Evolutionary conservation across 2,888 invertebrate species (phyloP), one percentile per base, ranked within the genome.

Genomic region (Dolichomitus sp.): DNA sequence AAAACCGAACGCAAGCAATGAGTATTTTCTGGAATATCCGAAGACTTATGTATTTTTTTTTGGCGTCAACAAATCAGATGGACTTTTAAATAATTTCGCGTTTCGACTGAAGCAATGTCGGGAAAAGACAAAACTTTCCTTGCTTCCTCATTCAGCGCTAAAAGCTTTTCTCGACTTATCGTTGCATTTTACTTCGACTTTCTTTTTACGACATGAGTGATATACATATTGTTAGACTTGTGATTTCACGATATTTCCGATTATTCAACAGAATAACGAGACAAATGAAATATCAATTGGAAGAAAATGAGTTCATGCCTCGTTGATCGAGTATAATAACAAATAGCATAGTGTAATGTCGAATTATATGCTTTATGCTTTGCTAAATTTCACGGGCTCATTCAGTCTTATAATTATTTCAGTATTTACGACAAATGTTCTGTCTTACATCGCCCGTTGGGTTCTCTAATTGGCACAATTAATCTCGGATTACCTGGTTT

Each of bases 291-390:
- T 48, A 48, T 33, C 48, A 40, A 69, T 19, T 30, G 19, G 40
- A 54, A 9, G 11, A 17, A 14, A 48, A 72, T 33, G 42, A 65
- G 63, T 65, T 40, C 52, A 40, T 19, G 54, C 42, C 57, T 75
- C 33, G 75, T 66, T 54, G 54, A 66, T 65, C 75, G 66, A 75
- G 75, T 54, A 42, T 54, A 27, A 65, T 42, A 27, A 73, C 33
- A 4, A 57, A 48, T 63, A 50, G 37, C 23, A 11, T 61, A 37
- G 33, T 63, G 45, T 65, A 65, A 40, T 48, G 52, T 63, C 63
- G 52, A 65, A 52, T 61, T 50, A n/a, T 45, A 59, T 17, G 37
- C 33, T 14, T 37, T 37, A 37, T 73, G 50, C 17, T 37, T 50
- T 45, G 73, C 37, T 61, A 50, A 37, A 63, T 63, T 63, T n/a